Evolutionary conservation across 2,888 invertebrate genomes (phyloP).

Genomic region (Corythucha ciliata): DNA sequence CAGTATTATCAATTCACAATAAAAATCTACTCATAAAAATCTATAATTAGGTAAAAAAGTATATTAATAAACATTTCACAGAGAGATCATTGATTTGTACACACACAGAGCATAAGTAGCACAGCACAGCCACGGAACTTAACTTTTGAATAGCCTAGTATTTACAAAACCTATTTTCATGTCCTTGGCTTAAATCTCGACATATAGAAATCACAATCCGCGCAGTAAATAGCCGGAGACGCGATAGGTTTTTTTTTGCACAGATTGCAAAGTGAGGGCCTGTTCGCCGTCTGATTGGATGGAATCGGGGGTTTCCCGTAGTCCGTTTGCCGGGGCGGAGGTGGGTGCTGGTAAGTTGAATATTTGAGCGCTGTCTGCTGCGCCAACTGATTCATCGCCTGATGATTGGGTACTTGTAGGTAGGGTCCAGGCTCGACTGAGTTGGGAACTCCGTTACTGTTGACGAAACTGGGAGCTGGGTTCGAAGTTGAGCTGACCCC

Average conservation of each 20-base stretch:
- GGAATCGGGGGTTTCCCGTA: conserved; percentile 20
- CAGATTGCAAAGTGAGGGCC: conserved; percentile 68
- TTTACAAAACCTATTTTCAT: conserved; percentile 19
- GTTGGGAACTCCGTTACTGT: not conserved
- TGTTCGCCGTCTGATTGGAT: conserved; percentile 41
- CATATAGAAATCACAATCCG: conserved; percentile 89
- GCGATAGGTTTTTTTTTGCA: conserved; percentile 76
- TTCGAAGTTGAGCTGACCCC: not conserved
- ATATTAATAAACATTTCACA: no score
- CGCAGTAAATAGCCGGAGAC: conserved; percentile 71
- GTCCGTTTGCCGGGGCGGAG: conserved; percentile 45
- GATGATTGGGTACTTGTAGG: conserved; percentile 12
- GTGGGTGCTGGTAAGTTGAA: conserved; percentile 56
- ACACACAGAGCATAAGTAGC: no score
- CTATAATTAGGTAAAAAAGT: no score
- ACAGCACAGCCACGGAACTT: no score
- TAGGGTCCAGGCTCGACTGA: conserved; percentile 16
- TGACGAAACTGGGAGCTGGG: not conserved
- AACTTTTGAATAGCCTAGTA: no score
- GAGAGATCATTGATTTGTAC: no score
- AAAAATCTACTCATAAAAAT: no score
- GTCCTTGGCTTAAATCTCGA: conserved; percentile 63
- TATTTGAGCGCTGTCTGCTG: conserved; percentile 31
- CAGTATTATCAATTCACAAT: no score
- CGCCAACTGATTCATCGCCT: not conserved